Evolutionary conservation across 2,113 vertebrate species (phyloP).

Genomic region (Callorhinus ursinus): DNA sequence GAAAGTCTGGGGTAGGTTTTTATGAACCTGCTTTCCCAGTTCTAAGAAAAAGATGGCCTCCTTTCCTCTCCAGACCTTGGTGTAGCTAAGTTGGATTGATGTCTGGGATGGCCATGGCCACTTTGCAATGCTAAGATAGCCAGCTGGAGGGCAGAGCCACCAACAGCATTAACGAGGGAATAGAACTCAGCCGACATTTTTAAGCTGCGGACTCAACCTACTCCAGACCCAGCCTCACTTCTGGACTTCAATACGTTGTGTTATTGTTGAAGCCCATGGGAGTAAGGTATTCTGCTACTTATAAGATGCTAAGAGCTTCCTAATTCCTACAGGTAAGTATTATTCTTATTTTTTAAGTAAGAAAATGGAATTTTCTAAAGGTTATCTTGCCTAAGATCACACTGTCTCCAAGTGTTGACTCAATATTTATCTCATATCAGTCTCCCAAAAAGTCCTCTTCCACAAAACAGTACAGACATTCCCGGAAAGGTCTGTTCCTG

Average conservation of each 20-base stretch:
- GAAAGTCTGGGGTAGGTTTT: not conserved
- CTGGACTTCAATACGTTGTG: not conserved
- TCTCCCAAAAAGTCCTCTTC: not conserved
- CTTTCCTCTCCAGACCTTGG: not conserved
- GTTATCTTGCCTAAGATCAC: not conserved
- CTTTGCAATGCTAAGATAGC: not conserved
- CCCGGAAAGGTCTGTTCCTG: not conserved
- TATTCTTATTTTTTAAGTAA: not conserved
- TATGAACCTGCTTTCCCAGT: not conserved
- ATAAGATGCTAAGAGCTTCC: not conserved
- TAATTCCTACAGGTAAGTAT: not conserved
- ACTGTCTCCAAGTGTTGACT: not conserved
- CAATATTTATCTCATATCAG: not conserved
- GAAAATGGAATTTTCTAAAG: not conserved
- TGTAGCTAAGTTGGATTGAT: not conserved
- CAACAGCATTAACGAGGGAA: not conserved
- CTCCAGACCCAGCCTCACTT: not conserved
- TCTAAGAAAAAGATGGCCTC: not conserved
- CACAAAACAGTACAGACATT: not conserved
- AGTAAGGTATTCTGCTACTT: not conserved
- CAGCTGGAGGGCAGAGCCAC: not conserved
- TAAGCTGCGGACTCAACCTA: not conserved
- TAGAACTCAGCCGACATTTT: not conserved
- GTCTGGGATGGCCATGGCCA: not conserved
- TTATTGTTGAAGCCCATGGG: not conserved